These are phyloP conservation scores for Styela clava DNA, from an alignment of 23 tunicate genomes.

Conservation along the genomic window DNA sequence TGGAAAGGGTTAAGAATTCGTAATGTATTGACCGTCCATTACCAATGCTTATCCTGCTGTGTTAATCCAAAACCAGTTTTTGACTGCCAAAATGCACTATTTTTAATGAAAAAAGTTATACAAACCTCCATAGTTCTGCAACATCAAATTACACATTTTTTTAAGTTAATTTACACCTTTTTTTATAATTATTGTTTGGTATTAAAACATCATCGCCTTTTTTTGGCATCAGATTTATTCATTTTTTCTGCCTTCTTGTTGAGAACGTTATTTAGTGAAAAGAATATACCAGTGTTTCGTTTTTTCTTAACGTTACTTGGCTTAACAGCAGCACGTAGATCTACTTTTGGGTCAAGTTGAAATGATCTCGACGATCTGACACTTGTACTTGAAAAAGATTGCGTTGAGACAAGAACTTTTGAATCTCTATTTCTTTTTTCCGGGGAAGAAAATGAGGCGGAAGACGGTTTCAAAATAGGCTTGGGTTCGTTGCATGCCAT, in stretches of 20 bases:
- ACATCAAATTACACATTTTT: no score
- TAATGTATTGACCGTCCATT: no score
- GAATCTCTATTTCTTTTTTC: slow-evolving; percentile 16
- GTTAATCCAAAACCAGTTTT: no score
- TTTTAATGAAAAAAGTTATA: no score
- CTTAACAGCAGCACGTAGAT: slow-evolving; percentile 66
- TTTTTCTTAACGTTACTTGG: slow-evolving; percentile 77
- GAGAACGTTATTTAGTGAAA: slow-evolving; percentile 72
- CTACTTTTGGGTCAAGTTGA: slow-evolving; percentile 63
- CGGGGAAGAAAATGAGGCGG: slow-evolving; percentile 12
- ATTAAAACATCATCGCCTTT: not conserved
- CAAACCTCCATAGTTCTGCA: no score
- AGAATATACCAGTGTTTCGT: slow-evolving; percentile 56
- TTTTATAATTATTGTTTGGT: no score
- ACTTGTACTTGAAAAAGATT: not conserved
- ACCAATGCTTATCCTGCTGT: no score
- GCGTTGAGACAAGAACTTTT: not conserved
- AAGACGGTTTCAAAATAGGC: slow-evolving; percentile 1
- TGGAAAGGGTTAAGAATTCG: no score
- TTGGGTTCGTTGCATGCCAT: not conserved
- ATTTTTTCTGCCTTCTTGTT: slow-evolving; percentile 55
- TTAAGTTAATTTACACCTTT: no score
- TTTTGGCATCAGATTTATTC: slow-evolving; percentile 2
- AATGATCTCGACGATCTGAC: slow-evolving; percentile 3
- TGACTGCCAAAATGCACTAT: no score